Conservation (phyloP, 2,888 invertebrate species). For the Megastigmus dorsalis region DNA sequence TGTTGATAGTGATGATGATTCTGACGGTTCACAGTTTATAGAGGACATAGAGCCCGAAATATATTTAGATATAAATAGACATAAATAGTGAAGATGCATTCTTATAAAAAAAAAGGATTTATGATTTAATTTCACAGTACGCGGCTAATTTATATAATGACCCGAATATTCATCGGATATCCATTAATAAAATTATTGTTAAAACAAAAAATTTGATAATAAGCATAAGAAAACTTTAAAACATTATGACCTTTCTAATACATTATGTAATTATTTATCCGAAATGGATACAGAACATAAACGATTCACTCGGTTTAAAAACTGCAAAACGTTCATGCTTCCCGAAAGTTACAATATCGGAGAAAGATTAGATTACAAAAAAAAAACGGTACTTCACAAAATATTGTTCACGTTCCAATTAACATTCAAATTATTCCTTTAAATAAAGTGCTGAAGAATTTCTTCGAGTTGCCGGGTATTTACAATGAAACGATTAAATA, state of each 20-base stretch:
- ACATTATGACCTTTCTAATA: not conserved
- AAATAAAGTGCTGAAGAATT: slow-evolving; percentile 52
- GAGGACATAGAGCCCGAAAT: not conserved
- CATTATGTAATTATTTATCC: not conserved
- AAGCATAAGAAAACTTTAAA: not conserved
- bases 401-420: slow-evolving; percentile 30
- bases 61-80: slow-evolving; percentile 12
- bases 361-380: slow-evolving; percentile 50
- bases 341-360: slow-evolving; percentile 50
- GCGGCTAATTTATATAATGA: too few species aligned
- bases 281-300: not conserved
- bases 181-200: too few species aligned
- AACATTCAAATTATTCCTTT: slow-evolving; percentile 56
- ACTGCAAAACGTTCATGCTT: slow-evolving; percentile 48
- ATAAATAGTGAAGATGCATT: too few species aligned
- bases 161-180: too few species aligned
- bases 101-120: too few species aligned
- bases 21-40: not conserved
- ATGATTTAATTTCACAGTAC: too few species aligned
- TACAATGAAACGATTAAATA: slow-evolving; percentile 51
- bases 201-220: too few species aligned
- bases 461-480: slow-evolving; percentile 56
- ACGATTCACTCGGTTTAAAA: slow-evolving; percentile 42
- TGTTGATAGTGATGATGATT: not conserved
- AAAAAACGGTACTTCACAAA: slow-evolving; percentile 2